Evolutionary conservation across 2,113 vertebrate genomes (phyloP), one percentile per base, ranked within the genome.

Genomic region (Gulo gulo): DNA sequence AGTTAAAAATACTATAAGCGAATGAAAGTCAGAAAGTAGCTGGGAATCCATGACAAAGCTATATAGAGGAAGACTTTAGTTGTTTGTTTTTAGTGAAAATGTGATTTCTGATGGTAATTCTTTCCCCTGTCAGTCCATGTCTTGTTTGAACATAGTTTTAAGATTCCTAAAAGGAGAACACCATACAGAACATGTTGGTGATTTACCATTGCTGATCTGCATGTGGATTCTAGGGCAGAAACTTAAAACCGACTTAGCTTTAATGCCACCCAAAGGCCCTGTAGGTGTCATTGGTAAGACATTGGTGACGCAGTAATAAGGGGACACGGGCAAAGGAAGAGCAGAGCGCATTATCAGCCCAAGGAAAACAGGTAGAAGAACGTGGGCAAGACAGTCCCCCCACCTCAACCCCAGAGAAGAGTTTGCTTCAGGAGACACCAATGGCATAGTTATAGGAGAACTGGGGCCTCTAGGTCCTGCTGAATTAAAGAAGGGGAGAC

Each of bases 401-500:
- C 1, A 1, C 1, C 36, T 9, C 47, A 52, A 52, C 7, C 42
- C 36, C 5, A 57, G n/a, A 21, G 50, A n/a, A 18, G 12, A 15
- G 8, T 85, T 67, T 47, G 24, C 23, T 91, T 67, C 34, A 34
- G 34, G 55, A 71, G 80, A 45, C 9, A 10, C 13, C 4, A 6
- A 6, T 29, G 15, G 31, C 36, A 1, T 3, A 14, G 67, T 94
- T 59, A 42, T 1, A 59, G 57, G 71, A 63, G 52, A 69, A 5
- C 52, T 23, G 67, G 8, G 39, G 6, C 63, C 55, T 67, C 4
- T 3, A 5, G 14, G 65, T 80, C 67, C 63, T 92, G 79, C 78
- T 71, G 61, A 91, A 65, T 89, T 82, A 80, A 83, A 82, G 73
- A 92, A 63, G 73, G 65, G 88, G 93, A 91, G 82, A 97, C 97